phyloP scores from a whole-genome alignment of 2,797 vertebrate species.

The Poeciliopsis infans region DNA sequence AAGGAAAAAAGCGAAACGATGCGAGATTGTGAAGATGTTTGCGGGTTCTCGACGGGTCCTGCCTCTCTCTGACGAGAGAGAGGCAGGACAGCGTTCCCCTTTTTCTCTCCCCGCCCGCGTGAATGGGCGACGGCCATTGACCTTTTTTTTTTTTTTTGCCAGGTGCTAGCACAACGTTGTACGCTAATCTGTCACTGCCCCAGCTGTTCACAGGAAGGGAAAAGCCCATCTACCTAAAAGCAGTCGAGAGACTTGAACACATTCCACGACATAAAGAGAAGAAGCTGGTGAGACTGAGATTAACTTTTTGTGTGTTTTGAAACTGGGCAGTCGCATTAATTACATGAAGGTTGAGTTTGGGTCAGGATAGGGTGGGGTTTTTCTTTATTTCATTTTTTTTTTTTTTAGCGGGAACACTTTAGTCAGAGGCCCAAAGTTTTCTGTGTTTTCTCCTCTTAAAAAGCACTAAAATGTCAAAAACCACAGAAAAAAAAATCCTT shows the following conservation, averaged over 20 bases:
- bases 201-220: conserved; percentile 38
- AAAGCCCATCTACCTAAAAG: conserved; percentile 38
- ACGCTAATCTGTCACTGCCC: conserved; percentile 51
- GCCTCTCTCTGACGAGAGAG: conserved; percentile 84
- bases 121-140: conserved; percentile 37
- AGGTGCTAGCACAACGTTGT: conserved; percentile 48
- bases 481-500: conserved; percentile 41
- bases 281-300: conserved; percentile 37
- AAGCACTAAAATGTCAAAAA: conserved; percentile 36
- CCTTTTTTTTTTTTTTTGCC: conserved; percentile 15
- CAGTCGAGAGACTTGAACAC: conserved; percentile 62
- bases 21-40: conserved; percentile 72
- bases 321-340: conserved; percentile 39
- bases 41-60: conserved; percentile 51
- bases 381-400: too few relatives aligned
- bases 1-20: conserved; percentile 58
- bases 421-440: conserved; percentile 11
- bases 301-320: conserved; percentile 12
- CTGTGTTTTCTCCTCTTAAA: conserved; percentile 27
- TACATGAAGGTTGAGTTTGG: conserved; percentile 24
- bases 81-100: conserved; percentile 43
- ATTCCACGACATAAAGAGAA: conserved; percentile 67
- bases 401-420: conserved; percentile 3
- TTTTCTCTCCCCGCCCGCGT: conserved; percentile 30
- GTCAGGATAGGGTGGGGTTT: conserved; percentile 1